Conservation (phyloP, 2,888 invertebrate genomes). For the Mythimna impura region DNA sequence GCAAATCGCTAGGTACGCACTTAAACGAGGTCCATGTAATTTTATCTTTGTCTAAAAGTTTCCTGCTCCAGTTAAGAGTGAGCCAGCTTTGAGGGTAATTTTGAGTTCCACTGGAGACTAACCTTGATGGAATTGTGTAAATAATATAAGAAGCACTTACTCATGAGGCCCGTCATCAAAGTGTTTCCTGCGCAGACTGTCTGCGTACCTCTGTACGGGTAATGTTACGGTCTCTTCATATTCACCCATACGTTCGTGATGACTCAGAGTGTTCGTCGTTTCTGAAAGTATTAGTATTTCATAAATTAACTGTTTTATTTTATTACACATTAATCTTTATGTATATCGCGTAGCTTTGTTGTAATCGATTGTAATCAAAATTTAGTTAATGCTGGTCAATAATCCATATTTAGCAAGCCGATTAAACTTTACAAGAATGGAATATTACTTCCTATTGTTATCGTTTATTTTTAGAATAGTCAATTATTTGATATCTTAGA, state of each 20-base stretch:
- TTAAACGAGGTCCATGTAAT: neutral
- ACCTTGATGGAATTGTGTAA: neutral
- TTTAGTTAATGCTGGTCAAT: constrained; percentile 22
- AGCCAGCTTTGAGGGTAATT: too few relatives aligned
- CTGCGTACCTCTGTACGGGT: constrained; percentile 90
- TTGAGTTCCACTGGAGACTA: neutral
- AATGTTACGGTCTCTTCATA: constrained; percentile 90
- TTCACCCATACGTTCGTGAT: constrained; percentile 90
- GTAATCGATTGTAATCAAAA: constrained; percentile 26
- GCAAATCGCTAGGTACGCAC: neutral
- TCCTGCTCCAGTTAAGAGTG: neutral
- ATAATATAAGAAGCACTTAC: constrained; percentile 69
- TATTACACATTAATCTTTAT: constrained; percentile 24
- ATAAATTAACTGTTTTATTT: constrained; percentile 5
- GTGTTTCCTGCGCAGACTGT: constrained; percentile 88
- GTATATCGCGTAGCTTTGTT: constrained; percentile 12
- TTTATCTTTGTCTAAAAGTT: neutral
- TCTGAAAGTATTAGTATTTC: constrained; percentile 64
- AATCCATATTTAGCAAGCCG: constrained; percentile 27
- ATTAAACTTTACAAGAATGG: constrained; percentile 23
- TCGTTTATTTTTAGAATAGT: constrained; percentile 27
- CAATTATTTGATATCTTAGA: neutral
- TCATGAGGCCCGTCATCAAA: constrained; percentile 80
- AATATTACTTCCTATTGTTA: constrained; percentile 25
- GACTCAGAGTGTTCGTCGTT: constrained; percentile 78